A percentile compares a stretch with the other conserved stretches of the same genome.
Evolutionary conservation across 2,888 invertebrate genomes (phyloP).

Genomic region (Crepidodera aurea): DNA sequence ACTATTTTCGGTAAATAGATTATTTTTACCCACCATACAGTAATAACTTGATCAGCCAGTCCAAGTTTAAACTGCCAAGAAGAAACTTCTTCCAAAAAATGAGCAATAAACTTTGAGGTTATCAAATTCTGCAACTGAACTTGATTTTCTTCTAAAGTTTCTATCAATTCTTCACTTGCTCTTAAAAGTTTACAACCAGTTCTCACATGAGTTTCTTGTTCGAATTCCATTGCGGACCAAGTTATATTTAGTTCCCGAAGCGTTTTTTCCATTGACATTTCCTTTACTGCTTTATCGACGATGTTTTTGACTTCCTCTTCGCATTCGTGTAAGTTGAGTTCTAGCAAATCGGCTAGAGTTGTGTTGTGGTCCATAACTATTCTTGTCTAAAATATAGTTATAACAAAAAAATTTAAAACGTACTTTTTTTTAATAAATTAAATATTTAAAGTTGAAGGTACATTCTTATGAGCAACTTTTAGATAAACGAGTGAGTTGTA

Average conservation of each 20-base stretch:
- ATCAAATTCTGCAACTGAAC: slow-evolving; percentile 95
- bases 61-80: slow-evolving; percentile 92
- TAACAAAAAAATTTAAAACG: no score
- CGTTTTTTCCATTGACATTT: slow-evolving; percentile 98
- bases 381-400: slow-evolving; percentile 71
- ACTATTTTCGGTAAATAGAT: no score
- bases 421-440: no score
- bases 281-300: slow-evolving; percentile 97
- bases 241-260: slow-evolving; percentile 88
- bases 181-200: slow-evolving; percentile 87
- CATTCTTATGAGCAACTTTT: not conserved
- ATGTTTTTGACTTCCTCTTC: slow-evolving; percentile 98
- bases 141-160: slow-evolving; percentile 97
- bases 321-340: slow-evolving; percentile 92
- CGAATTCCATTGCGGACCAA: slow-evolving; percentile 94
- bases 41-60: slow-evolving; percentile 92
- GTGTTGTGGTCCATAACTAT: slow-evolving; percentile 95
- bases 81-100: slow-evolving; percentile 94
- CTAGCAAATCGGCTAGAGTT: slow-evolving; percentile 89
- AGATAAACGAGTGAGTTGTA: no score
- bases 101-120: slow-evolving; percentile 96
- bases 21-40: slow-evolving; percentile 84
- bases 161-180: slow-evolving; percentile 94
- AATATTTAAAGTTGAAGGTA: not conserved
- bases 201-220: slow-evolving; percentile 85